These are phyloP conservation scores for Tiaroga cobitis DNA, from an alignment of 2,797 vertebrate genomes.

Conservation along the genomic window DNA sequence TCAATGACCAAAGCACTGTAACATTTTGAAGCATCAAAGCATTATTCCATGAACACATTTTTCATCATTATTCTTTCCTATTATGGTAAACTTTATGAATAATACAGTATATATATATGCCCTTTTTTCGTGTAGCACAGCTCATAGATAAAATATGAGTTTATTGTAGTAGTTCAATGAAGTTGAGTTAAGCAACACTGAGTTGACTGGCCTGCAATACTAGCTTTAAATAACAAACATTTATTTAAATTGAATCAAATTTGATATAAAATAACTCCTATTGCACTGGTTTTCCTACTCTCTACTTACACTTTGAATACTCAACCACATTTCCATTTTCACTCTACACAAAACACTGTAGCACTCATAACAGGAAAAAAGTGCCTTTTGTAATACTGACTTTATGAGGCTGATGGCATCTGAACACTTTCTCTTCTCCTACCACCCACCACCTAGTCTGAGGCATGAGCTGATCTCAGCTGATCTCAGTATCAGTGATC, in stretches of 20 bases:
- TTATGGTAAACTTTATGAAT: background rate
- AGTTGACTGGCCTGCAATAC: too few relatives aligned
- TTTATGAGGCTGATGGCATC: conserved; percentile 23
- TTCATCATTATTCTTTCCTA: background rate
- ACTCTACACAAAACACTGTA: conserved; percentile 28
- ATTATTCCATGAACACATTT: background rate
- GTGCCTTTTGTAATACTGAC: background rate
- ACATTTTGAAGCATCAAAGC: background rate
- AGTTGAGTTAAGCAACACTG: background rate
- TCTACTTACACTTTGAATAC: conserved; percentile 2
- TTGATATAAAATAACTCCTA: background rate
- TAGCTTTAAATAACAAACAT: background rate
- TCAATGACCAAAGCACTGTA: background rate
- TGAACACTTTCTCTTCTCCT: conserved; percentile 15
- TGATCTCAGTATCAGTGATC: too few relatives aligned
- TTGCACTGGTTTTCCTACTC: background rate
- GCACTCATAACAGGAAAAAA: conserved; percentile 10
- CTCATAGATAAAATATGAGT: too few relatives aligned
- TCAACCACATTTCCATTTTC: background rate
- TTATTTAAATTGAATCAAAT: background rate
- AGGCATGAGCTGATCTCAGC: conserved; percentile 37
- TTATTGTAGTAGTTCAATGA: background rate
- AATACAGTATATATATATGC: background rate
- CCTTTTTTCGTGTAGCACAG: background rate
- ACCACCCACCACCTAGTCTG: conserved; percentile 16